Evolutionary conservation across 2,797 vertebrate genomes (phyloP).

Genomic region (Pseudochirops corinnae): DNA sequence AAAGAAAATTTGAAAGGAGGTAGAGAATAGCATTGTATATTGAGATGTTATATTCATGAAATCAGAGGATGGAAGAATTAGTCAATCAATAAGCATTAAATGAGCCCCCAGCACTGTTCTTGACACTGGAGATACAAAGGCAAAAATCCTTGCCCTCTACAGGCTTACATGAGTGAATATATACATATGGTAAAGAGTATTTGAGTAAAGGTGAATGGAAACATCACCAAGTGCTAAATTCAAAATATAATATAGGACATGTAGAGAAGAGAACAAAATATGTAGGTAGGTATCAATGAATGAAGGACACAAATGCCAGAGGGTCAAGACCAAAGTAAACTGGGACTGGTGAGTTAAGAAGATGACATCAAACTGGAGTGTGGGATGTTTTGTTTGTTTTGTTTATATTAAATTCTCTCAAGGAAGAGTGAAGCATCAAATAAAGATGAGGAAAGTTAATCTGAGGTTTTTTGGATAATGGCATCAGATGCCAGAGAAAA

Average conservation of each 20-base stretch:
- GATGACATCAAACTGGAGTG: not conserved
- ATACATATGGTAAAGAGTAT: not conserved
- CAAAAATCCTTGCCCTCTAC: not conserved
- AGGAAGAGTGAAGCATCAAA: not conserved
- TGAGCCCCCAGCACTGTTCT: not conserved
- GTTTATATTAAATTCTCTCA: not conserved
- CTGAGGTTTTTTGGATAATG: not conserved
- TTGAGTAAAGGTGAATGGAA: not conserved
- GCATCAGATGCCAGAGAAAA: not conserved
- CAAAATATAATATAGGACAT: not conserved
- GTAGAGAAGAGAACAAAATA: not conserved
- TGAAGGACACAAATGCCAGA: not conserved
- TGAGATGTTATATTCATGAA: not conserved
- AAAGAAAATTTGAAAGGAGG: not conserved
- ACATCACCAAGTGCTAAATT: not conserved
- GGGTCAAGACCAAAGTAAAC: not conserved
- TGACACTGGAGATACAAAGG: not conserved
- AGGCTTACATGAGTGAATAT: not conserved
- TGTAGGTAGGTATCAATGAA: not conserved
- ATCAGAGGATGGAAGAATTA: not conserved
- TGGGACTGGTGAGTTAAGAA: not conserved
- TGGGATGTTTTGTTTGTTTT: not conserved
- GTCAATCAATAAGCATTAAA: not conserved
- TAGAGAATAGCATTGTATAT: not conserved
- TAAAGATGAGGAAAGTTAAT: not conserved